These are phyloP conservation scores for Myotis planiceps DNA, from an alignment of 2,797 vertebrate species.

Conservation along the genomic window DNA sequence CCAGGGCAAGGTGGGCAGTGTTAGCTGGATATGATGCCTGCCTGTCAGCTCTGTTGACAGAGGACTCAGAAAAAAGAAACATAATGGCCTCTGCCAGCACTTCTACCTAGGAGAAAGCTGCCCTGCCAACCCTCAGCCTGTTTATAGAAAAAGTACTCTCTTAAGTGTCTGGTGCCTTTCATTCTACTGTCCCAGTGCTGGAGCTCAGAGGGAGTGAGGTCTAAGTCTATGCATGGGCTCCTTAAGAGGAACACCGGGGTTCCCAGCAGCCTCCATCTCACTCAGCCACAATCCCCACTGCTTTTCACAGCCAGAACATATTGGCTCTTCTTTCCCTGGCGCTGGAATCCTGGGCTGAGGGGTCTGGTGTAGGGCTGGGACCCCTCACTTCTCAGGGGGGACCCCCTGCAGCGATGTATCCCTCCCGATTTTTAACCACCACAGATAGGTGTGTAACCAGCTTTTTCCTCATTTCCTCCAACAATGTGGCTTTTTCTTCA, in stretches of 20 bases:
- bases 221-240: neutral
- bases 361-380: neutral
- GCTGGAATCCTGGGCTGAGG: neutral
- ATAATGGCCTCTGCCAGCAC: neutral
- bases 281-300: neutral
- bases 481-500: neutral
- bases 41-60: too few species aligned
- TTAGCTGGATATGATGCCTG: neutral
- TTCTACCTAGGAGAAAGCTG: neutral
- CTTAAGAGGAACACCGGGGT: neutral
- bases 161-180: neutral
- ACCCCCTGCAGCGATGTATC: too few species aligned
- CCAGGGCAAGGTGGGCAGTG: neutral
- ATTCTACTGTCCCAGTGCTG: neutral
- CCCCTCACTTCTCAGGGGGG: neutral
- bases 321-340: neutral
- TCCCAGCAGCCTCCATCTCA: neutral
- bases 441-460: neutral
- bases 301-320: neutral
- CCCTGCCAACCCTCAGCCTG: neutral
- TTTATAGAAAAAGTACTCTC: neutral
- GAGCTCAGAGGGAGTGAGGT: neutral
- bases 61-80: neutral
- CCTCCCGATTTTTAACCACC: neutral
- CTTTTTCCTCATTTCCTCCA: neutral